Evolutionary conservation across 2,888 invertebrate species (phyloP), one percentile per base, ranked within the genome.

Genomic region (Alloscopus bannaensis): DNA sequence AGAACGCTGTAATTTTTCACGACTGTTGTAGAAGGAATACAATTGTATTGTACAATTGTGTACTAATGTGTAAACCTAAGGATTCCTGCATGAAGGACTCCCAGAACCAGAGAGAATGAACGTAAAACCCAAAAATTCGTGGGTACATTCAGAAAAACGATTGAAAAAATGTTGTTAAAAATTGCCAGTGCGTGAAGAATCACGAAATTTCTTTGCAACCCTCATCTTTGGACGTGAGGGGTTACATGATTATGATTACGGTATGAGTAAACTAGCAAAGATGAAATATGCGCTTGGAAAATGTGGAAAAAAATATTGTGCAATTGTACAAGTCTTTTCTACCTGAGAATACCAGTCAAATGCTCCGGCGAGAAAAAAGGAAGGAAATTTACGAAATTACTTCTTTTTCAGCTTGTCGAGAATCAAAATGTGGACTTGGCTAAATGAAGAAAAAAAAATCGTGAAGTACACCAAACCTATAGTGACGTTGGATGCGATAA

Each of bases 101-200:
- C 42, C 40, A 26, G 42, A 18, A 42, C n/a, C n/a, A n/a, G n/a
- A n/a, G n/a, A n/a, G n/a, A n/a, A 40, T 40, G 8, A 13, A 40
- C 8, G 13, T 40, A 40, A 40, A 40, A 40, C 8, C 13, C 36
- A 36, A 36, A 52, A 22, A 20, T 52, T 52, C 52, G 4, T 20
- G 20, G 4, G 24, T 52, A 22, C 24, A 13, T 36, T n/a, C n/a
- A n/a, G n/a, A n/a, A n/a, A 26, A 18, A 45, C 64, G 28, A 64
- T 64, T 64, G 64, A 11, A 42, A 60, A 59, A 47, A 60, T 59
- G 45, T n/a, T n/a, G 28, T 47, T 3, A 8, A 72, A 62, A 55
- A 72, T 64, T 72, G 72, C 42, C 55, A 72, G 64, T 72, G 72
- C 72, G 72, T 72, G 72, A 72, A 72, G 42, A 72, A 72, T 72